Percentiles rank a stretch among this genome's conserved stretches.
Evolutionary conservation across 1,140 invertebrate genomes (phyloP).

Genomic region (Calephelis virginiensis): DNA sequence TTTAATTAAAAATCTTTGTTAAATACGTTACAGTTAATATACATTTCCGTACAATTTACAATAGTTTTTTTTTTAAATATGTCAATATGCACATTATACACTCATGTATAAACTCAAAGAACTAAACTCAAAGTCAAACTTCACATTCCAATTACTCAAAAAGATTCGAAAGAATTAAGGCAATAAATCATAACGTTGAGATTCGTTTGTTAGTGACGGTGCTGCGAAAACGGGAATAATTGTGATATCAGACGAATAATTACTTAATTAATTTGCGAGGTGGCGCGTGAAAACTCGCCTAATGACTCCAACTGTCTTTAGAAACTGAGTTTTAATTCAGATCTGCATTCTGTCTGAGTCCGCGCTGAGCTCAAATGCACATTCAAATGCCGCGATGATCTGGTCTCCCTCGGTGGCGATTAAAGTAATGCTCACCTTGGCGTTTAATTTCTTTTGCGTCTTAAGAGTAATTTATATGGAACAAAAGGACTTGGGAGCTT

Average conservation of each 20-base stretch:
- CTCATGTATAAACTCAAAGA: no score
- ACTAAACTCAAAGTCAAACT: no score
- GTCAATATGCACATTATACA: no score
- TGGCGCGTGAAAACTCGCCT: slow-evolving; percentile 49
- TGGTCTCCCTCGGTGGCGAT: slow-evolving; percentile 55
- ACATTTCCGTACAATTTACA: no score
- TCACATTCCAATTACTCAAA: neutral
- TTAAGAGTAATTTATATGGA: slow-evolving; percentile 19
- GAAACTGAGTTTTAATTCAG: slow-evolving; percentile 61
- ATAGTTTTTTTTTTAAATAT: no score
- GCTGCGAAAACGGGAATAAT: slow-evolving; percentile 17
- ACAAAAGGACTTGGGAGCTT: slow-evolving; percentile 18
- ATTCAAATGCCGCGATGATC: slow-evolving; percentile 51
- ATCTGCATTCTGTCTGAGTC: slow-evolving; percentile 54
- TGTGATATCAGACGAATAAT: slow-evolving; percentile 41
- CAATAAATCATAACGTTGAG: slow-evolving; percentile 10
- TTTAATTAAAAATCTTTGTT: no score
- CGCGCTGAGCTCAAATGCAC: slow-evolving; percentile 44
- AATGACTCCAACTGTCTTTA: slow-evolving; percentile 54
- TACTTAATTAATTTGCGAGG: slow-evolving; percentile 55
- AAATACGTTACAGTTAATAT: no score
- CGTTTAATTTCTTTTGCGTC: slow-evolving; percentile 43
- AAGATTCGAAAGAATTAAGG: slow-evolving; percentile 1
- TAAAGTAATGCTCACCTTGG: slow-evolving; percentile 56
- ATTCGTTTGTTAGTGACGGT: slow-evolving; percentile 24